Evolutionary conservation across 1,140 invertebrate genomes (phyloP), one percentile per base, ranked within the genome.

Genomic region (Pachypeltis micranthus): DNA sequence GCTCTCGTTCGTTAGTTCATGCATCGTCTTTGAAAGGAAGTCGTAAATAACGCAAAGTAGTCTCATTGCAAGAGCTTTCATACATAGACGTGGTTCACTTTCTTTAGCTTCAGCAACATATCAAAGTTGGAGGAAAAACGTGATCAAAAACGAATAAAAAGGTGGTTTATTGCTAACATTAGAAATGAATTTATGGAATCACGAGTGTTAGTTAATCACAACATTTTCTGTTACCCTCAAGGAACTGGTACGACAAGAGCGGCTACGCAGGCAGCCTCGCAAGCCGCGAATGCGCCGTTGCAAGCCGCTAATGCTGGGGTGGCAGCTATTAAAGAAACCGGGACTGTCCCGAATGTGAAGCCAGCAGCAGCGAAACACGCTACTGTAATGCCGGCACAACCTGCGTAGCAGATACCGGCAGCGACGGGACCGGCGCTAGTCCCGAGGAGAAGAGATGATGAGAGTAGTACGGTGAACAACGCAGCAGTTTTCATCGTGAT

Each of bases 331-430:
- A 51, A 23, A 1, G 69, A 61, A 0, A 44, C 66, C 1, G 69
- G 66, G 0, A 69, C 66, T 1, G 67, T 69, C 0, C 69, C 69
- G n/a, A 70, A 70, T 0, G 65, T 67, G n/a, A 64, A 63, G 0
- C 69, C 69, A 0, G 69, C 67, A 1, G 65, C 68, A 2, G 60
- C 28, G 27, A 70, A 70, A 21, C 69, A 70, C 0, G 65, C 63
- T 0, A 61, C 61, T 0, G 57, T 60, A 0, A 66, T 56, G 1
- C 58, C 57, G 1, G 61, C 68, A 55, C 69, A 70, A 0, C 67
- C 69, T 0, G 67, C 68, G 28, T 70, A 69, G 28, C 69, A 70
- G 16, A 68, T 62, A 0, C 67, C 68, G 1, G 60, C 63, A 1
- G 57, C 65, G 0, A 69, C 16, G 0, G 68, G 69, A 1, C 69